These are phyloP conservation scores for Phocides pigmalion DNA, from an alignment of 1,140 invertebrate species.

Conservation along the genomic window DNA sequence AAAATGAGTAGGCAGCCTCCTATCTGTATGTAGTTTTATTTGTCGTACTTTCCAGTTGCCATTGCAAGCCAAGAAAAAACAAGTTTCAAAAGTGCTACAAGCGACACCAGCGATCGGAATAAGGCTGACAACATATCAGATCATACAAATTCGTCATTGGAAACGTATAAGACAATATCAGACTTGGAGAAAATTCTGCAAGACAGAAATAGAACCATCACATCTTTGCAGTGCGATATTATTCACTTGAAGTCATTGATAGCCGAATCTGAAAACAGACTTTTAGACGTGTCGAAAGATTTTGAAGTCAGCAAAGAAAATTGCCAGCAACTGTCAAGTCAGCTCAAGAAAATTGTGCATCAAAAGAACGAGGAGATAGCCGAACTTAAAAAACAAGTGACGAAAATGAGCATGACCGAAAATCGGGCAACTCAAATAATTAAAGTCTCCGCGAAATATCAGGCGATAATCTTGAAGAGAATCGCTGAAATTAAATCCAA, in stretches of 20 bases:
- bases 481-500: slow-evolving; percentile 75
- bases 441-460: slow-evolving; percentile 74
- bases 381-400: slow-evolving; percentile 68
- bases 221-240: slow-evolving; percentile 67
- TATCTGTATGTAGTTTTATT: slow-evolving; percentile 3
- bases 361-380: slow-evolving; percentile 78
- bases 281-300: slow-evolving; percentile 65
- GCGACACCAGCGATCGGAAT: slow-evolving; percentile 62
- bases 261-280: slow-evolving; percentile 70
- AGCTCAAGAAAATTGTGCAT: slow-evolving; percentile 72
- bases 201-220: slow-evolving; percentile 70
- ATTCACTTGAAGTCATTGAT: slow-evolving; percentile 65
- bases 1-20: background rate
- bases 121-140: slow-evolving; percentile 62
- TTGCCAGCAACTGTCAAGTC: slow-evolving; percentile 66
- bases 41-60: slow-evolving; percentile 49
- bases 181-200: slow-evolving; percentile 73
- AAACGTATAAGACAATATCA: slow-evolving; percentile 67
- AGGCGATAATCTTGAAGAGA: slow-evolving; percentile 74
- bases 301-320: slow-evolving; percentile 69
- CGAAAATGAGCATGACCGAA: slow-evolving; percentile 71
- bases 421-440: slow-evolving; percentile 73
- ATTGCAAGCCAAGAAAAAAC: slow-evolving; percentile 46
- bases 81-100: slow-evolving; percentile 43
- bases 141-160: slow-evolving; percentile 58